Conservation (phyloP, 64 coral and sea anemone genomes). For the Hydrozoanthus tunicans region DNA sequence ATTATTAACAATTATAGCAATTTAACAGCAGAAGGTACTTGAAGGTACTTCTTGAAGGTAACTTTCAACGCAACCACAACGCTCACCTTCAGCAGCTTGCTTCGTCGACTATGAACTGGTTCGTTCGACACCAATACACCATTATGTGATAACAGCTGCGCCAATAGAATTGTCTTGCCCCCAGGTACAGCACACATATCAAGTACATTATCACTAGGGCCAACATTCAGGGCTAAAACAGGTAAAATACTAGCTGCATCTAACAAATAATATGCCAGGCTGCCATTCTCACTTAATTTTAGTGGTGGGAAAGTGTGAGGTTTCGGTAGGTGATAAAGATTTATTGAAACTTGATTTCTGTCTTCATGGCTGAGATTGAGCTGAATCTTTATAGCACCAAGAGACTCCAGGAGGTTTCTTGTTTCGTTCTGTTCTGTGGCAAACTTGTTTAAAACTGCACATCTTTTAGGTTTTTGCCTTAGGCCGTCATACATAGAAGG, state of each 20-base stretch:
- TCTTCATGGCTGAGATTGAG: background rate
- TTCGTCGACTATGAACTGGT: conserved; percentile 42
- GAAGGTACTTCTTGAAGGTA: no score
- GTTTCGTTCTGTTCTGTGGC: conserved; percentile 23
- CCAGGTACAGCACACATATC: conserved; percentile 87
- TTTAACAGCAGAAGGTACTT: no score
- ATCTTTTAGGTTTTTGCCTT: conserved; percentile 41
- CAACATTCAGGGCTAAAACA: conserved; percentile 51
- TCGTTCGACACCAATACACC: conserved; percentile 65
- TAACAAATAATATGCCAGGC: conserved; percentile 72
- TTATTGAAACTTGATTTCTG: background rate
- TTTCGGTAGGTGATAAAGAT: conserved; percentile 5
- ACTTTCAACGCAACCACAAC: background rate
- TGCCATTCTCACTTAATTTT: conserved; percentile 52
- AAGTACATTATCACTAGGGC: conserved; percentile 16
- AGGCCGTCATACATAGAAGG: conserved; percentile 56
- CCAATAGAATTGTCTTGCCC: conserved; percentile 65
- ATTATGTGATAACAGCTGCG: conserved; percentile 52
- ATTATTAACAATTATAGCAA: no score
- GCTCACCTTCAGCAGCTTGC: conserved; percentile 57
- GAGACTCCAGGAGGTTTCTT: conserved; percentile 15
- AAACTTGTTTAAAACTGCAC: conserved; percentile 83
- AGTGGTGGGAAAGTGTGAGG: conserved; percentile 21
- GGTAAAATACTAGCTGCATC: conserved; percentile 74
- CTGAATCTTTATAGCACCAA: conserved; percentile 11